Base-by-base conservation (phyloP, 2,113 vertebrate genomes). In the Polypterus senegalus region DNA sequence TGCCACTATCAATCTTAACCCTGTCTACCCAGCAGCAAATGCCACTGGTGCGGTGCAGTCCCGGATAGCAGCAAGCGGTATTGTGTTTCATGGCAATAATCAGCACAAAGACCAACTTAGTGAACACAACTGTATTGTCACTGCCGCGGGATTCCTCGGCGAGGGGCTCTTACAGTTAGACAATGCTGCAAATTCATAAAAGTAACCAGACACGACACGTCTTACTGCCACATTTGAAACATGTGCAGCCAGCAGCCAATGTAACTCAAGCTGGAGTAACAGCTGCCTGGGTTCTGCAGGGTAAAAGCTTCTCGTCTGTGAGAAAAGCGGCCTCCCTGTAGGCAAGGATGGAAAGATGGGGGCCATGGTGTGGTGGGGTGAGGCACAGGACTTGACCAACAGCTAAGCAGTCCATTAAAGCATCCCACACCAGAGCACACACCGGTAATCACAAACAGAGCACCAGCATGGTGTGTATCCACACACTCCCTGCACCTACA, bases 1-100 rank as follows among this genome's bases (percentile, higher is more conserved):
- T 85, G 81, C 75, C 75, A 69, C 79, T 79, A 86, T 88, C 85
- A 76, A 79, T 88, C 86, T 84, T 85, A 88, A 87, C 86, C 86
- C 81, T 83, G 81, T 85, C 81, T 85, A 73, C 76, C 65, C 72
- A 74, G 82, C 80, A 82, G 86, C 79, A 84, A 81, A 75, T 71
- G 70, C 81, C 84, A 82, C 78, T 81, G 84, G 73, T 68, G 67
- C 51, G 66, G 27, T 27, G 27, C 27, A 27, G 27, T 27, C 27
- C 27, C 27, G 27, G 27, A 27, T 27, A 27, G 27, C 27, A 27
- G 27, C 27, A 27, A 27, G 27, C 27, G 82, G 77, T 83, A 57
- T 66, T 66, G 51, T 65, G 7, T 56, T 52, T 59, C 48, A 58
- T 45, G 59, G 52, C 57, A 61, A 60, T 63, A 69, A 71, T 73